Evolutionary conservation across 1,140 invertebrate genomes (phyloP).

Genomic region (Drosophila burlai): DNA sequence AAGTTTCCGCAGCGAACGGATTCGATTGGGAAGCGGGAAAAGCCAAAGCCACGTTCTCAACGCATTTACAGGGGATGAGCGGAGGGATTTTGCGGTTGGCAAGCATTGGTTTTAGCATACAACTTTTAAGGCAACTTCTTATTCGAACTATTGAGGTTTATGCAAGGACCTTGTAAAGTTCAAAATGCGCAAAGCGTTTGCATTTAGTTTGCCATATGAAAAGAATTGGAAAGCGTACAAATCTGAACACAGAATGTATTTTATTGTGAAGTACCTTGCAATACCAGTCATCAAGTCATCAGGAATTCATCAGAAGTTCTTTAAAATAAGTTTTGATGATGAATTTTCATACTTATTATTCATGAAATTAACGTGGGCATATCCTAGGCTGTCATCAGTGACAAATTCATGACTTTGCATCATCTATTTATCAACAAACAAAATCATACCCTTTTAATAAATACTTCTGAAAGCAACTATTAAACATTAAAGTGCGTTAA

Average conservation of each 20-base stretch:
- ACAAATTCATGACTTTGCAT: background rate
- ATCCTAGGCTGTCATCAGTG: no score
- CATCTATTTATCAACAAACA: background rate
- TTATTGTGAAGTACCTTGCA: background rate
- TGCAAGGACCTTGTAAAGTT: background rate
- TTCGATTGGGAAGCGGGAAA: slow-evolving; percentile 14
- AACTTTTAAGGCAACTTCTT: background rate
- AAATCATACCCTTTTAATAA: no score
- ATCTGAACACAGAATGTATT: background rate
- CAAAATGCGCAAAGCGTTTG: background rate
- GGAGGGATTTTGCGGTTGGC: background rate
- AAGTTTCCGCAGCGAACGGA: slow-evolving; percentile 18
- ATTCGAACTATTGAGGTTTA: background rate
- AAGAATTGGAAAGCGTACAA: background rate
- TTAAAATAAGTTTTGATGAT: background rate
- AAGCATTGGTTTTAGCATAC: background rate
- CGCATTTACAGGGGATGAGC: background rate
- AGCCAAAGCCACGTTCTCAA: slow-evolving; percentile 10
- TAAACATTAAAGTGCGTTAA: background rate
- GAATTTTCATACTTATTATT: background rate
- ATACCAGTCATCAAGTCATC: background rate
- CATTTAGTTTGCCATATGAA: background rate
- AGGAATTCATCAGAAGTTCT: background rate
- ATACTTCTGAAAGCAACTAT: background rate
- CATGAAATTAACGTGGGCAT: background rate